phyloP scores from a whole-genome alignment of 2,113 vertebrate genomes.

The Struthidea cinerea region DNA sequence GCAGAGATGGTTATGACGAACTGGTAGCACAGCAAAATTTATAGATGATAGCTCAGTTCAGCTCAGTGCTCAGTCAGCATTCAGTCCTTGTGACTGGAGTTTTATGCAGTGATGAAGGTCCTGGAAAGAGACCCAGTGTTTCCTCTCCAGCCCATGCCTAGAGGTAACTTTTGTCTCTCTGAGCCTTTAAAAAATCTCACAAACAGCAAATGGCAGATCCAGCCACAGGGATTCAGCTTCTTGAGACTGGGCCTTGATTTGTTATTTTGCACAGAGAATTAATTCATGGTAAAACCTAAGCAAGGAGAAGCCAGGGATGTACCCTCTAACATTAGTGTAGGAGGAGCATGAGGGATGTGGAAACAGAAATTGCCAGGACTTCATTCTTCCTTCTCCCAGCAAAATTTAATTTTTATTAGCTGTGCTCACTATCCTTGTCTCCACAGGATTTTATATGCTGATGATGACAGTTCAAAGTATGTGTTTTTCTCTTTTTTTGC shows the following conservation, averaged over 20 bases:
- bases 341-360: fast-evolving
- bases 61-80: background rate
- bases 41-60: background rate
- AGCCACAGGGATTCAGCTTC: background rate
- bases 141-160: background rate
- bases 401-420: background rate
- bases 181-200: background rate
- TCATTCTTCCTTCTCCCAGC: background rate
- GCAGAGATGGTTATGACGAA: background rate
- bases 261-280: background rate
- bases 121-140: background rate
- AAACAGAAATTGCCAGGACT: background rate
- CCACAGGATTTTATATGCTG: background rate
- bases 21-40: background rate
- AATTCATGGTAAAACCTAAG: background rate
- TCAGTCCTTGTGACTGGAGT: background rate
- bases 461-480: background rate
- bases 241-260: background rate
- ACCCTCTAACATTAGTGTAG: background rate
- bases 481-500: background rate
- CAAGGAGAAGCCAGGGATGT: background rate
- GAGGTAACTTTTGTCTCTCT: background rate
- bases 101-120: background rate
- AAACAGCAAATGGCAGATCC: background rate
- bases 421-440: background rate